These are phyloP conservation scores for Andrena flavipes DNA, from an alignment of 2,888 invertebrate species.

Conservation along the genomic window DNA sequence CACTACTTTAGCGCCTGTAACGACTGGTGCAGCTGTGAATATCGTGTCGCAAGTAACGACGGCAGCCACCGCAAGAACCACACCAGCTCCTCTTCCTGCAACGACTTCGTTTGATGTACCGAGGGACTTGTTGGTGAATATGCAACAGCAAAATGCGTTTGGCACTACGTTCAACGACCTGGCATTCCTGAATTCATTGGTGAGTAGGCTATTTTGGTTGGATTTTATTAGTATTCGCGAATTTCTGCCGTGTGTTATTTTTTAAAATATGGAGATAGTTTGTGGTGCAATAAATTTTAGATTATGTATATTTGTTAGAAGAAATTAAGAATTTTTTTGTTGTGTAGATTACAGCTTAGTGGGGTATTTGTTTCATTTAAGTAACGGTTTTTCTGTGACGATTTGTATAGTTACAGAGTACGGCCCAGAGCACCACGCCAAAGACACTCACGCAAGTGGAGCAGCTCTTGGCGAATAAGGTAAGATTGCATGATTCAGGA, in stretches of 20 bases:
- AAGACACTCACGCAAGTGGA: conserved; percentile 82
- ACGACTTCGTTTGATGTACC: conserved; percentile 18
- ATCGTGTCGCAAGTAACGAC: conserved; percentile 21
- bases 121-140: conserved; percentile 52
- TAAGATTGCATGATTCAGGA: conserved; percentile 52
- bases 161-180: conserved; percentile 86
- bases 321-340: not conserved
- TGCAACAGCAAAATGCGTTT: conserved; percentile 77
- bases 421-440: conserved; percentile 69
- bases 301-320: not conserved
- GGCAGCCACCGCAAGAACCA: conserved; percentile 45
- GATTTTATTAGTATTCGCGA: too few species aligned
- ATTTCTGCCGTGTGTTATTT: too few species aligned
- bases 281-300: not conserved
- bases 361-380: not conserved
- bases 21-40: conserved; percentile 25
- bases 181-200: conserved; percentile 88
- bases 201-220: conserved; percentile 75
- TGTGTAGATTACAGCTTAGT: not conserved
- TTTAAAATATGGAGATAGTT: not conserved
- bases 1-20: conserved; percentile 55
- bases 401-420: conserved; percentile 76
- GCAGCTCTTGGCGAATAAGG: conserved; percentile 81
- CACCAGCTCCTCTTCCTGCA: not conserved
- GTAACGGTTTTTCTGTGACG: not conserved